A percentile compares a stretch with the other conserved stretches of the same genome.
phyloP scores from a whole-genome alignment of 1,140 invertebrate genomes.

The Trichonephila clavata region DNA sequence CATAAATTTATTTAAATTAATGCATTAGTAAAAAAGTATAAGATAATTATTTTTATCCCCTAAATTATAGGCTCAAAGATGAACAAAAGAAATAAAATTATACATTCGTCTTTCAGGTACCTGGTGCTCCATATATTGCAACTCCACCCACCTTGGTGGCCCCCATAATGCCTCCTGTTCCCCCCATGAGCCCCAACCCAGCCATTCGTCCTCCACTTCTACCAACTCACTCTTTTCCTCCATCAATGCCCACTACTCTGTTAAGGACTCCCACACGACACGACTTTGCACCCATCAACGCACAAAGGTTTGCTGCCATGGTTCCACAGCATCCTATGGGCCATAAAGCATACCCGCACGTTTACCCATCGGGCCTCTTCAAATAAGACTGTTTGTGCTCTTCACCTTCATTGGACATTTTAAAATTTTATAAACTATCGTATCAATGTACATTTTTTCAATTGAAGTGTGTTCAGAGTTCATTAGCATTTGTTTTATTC shows the following conservation, averaged over 20 bases:
- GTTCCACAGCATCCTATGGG: slow-evolving; percentile 53
- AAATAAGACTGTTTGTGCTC: slow-evolving; percentile 3
- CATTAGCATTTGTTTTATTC: slow-evolving; percentile 71
- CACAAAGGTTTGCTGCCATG: slow-evolving; percentile 66
- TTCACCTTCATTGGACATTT: slow-evolving; percentile 42
- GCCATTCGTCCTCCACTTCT: slow-evolving; percentile 34
- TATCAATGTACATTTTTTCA: slow-evolving; percentile 63
- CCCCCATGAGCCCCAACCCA: neutral
- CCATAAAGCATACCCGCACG: slow-evolving; percentile 54
- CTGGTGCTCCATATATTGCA: slow-evolving; percentile 42
- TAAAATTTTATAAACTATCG: slow-evolving; percentile 41
- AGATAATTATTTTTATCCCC: neutral
- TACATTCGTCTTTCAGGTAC: slow-evolving; percentile 36
- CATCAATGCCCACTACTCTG: slow-evolving; percentile 52
- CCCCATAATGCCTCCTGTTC: neutral
- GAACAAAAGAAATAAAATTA: neutral
- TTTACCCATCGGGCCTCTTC: slow-evolving; percentile 58
- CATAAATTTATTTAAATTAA: too few species aligned
- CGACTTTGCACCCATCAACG: slow-evolving; percentile 65
- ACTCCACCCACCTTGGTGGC: neutral
- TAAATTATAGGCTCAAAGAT: neutral
- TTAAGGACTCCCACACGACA: slow-evolving; percentile 22
- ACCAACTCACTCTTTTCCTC: slow-evolving; percentile 44
- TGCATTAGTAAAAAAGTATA: too few species aligned
- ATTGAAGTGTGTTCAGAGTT: slow-evolving; percentile 32